Evolutionary conservation across 1,140 invertebrate genomes (phyloP), one percentile per base, ranked within the genome.

Genomic region (Drusus annulatus): DNA sequence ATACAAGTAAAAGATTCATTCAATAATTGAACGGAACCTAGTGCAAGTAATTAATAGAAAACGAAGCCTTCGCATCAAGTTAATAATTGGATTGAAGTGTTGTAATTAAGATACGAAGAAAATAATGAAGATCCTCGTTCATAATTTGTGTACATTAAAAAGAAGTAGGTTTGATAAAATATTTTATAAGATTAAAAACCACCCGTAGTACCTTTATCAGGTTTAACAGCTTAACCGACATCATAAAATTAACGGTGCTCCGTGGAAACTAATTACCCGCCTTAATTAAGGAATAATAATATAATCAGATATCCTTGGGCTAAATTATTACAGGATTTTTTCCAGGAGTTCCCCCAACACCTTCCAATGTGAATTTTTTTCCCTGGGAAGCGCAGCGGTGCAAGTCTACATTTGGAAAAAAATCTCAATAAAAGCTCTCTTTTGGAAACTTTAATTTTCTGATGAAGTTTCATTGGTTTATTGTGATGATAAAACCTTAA

Each of bases 261-360:
- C 28, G 71, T 54, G 23, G 73, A 80, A 74, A 80, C 58, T 71
- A 80, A 80, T 80, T 80, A 75, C 71, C 54, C 28, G n/a, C 73
- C 54, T 75, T 52, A 65, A 76, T 80, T 80, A 80, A 80, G 63
- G 79, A 80, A 68, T 74, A 76, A 80, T 54, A 80, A 76, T 54
- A 80, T 76, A 80, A 80, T 80, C 79, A 76, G 79, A 80, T 80
- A 76, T 65, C 58, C 63, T 56, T 31, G 28, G 60, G 36, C 65
- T 31, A 58, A 69, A 76, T 68, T 80, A 54, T 23, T 69, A 76
- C 23, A 16, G 71, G 25, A 50, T 76, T 80, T 80, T 76, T 54
- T n/a, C 74, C 69, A 17, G n/a, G 69, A 62, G 31, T 10, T 15
- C 78, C 52, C 19, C 54, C 0, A 71, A 6, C 23, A 36, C 31